Evolutionary conservation across 2,797 vertebrate genomes (phyloP).

Genomic region (Pempheris klunzingeri): DNA sequence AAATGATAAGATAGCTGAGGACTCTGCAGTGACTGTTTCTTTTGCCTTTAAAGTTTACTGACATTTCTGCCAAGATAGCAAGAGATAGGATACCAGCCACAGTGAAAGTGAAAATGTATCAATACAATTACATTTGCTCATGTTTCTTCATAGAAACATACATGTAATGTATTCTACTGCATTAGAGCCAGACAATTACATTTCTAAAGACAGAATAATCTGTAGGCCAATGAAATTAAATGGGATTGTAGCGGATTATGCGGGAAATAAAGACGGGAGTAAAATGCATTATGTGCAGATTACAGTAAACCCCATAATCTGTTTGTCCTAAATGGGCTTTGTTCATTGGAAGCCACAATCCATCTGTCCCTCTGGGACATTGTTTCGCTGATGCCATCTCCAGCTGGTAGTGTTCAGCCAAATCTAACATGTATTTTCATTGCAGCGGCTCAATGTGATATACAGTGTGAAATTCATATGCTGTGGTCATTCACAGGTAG

Average conservation of each 20-base stretch:
- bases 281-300: slow-evolving; percentile 83
- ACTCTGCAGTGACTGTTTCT: background rate
- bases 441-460: slow-evolving; percentile 1
- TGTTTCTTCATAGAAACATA: slow-evolving; percentile 21
- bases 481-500: slow-evolving; percentile 26
- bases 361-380: slow-evolving; percentile 59
- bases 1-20: slow-evolving; percentile 1
- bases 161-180: slow-evolving; percentile 29
- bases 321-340: slow-evolving; percentile 82
- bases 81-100: background rate
- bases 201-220: slow-evolving; percentile 75
- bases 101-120: background rate
- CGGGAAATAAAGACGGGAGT: slow-evolving; percentile 73
- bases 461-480: background rate
- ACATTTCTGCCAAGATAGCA: background rate
- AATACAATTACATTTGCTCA: background rate
- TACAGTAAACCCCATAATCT: slow-evolving; percentile 83
- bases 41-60: background rate
- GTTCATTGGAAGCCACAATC: slow-evolving; percentile 70
- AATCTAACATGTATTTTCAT: slow-evolving; percentile 29
- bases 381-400: slow-evolving; percentile 65
- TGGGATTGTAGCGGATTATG: slow-evolving; percentile 81
- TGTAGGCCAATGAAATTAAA: slow-evolving; percentile 79
- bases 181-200: slow-evolving; percentile 72
- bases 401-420: slow-evolving; percentile 34